A percentile compares a stretch with the other conserved stretches of the same genome.
Evolutionary conservation across 2,888 invertebrate genomes (phyloP).

Genomic region (Gortyna flavago): DNA sequence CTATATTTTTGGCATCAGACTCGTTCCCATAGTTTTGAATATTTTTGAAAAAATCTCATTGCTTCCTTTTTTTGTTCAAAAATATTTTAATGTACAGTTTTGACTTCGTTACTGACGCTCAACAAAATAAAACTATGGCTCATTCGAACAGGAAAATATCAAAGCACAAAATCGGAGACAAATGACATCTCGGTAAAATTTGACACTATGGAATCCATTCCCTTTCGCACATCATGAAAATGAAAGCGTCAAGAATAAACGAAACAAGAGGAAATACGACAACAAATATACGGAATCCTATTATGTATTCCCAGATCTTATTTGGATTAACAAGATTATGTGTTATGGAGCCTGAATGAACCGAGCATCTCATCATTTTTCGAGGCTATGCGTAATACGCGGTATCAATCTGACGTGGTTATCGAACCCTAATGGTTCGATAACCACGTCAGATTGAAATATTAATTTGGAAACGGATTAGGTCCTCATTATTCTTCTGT

Average conservation of each 20-base stretch:
- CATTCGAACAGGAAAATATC: conserved; percentile 15
- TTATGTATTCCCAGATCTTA: conserved; percentile 68
- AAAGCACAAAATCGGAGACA: conserved; percentile 17
- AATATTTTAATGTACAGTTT: not conserved
- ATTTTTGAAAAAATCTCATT: not conserved
- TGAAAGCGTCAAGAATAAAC: conserved; percentile 58
- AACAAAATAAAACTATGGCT: conserved; percentile 6
- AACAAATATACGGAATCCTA: conserved; percentile 58
- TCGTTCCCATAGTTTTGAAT: not conserved
- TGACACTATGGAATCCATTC: conserved; percentile 48
- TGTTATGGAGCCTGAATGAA: conserved; percentile 61
- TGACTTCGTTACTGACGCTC: not conserved
- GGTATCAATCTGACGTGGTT: no score
- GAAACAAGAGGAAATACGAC: conserved; percentile 58
- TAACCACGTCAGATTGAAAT: conserved; percentile 47
- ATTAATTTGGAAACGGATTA: conserved; percentile 36
- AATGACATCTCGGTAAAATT: conserved; percentile 39
- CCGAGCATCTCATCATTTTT: conserved; percentile 59
- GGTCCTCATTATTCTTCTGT: not conserved
- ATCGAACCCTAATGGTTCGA: no score
- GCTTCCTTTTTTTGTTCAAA: not conserved
- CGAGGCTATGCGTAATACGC: conserved; percentile 58
- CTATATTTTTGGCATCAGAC: not conserved
- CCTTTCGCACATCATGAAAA: conserved; percentile 50
- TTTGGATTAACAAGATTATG: conserved; percentile 70